Conservation (phyloP, 2,888 invertebrate species). For the Agrochola litura region DNA sequence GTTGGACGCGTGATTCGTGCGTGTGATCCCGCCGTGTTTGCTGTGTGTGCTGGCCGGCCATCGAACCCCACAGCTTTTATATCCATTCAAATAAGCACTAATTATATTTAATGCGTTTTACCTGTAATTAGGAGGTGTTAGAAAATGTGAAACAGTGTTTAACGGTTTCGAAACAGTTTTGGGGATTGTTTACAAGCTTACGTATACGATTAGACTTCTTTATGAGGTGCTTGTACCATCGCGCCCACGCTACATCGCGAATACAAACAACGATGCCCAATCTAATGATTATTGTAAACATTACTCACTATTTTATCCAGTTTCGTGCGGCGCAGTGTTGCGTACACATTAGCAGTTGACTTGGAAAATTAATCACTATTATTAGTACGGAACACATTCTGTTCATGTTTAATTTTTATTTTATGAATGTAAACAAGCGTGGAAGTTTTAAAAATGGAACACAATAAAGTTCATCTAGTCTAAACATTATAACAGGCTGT, state of each 20-base stretch:
- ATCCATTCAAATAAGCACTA: conserved; percentile 87
- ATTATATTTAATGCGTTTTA: conserved; percentile 88
- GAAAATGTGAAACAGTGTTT: conserved; percentile 86
- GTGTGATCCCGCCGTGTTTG: conserved; percentile 77
- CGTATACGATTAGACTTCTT: conserved; percentile 82
- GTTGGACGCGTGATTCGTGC: conserved; percentile 75
- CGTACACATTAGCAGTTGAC: conserved; percentile 60
- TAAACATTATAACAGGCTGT: conserved; percentile 64
- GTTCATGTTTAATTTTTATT: conserved; percentile 53
- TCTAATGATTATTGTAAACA: conserved; percentile 84
- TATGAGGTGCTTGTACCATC: conserved; percentile 81
- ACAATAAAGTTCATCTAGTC: conserved; percentile 57
- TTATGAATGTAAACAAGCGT: conserved; percentile 56
- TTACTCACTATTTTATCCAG: conserved; percentile 74
- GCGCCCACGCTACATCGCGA: conserved; percentile 80
- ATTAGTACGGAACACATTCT: conserved; percentile 55
- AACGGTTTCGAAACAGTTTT: conserved; percentile 81
- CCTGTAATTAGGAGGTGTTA: conserved; percentile 89
- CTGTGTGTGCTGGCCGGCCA: conserved; percentile 71
- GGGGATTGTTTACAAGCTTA: conserved; percentile 80
- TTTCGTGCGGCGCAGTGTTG: conserved; percentile 63
- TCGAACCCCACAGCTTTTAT: conserved; percentile 82
- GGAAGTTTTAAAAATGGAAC: conserved; percentile 60
- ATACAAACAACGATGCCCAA: conserved; percentile 80
- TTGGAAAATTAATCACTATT: conserved; percentile 65